Conservation (phyloP, 1,140 invertebrate genomes). For the Brachionus calyciflorus region DNA sequence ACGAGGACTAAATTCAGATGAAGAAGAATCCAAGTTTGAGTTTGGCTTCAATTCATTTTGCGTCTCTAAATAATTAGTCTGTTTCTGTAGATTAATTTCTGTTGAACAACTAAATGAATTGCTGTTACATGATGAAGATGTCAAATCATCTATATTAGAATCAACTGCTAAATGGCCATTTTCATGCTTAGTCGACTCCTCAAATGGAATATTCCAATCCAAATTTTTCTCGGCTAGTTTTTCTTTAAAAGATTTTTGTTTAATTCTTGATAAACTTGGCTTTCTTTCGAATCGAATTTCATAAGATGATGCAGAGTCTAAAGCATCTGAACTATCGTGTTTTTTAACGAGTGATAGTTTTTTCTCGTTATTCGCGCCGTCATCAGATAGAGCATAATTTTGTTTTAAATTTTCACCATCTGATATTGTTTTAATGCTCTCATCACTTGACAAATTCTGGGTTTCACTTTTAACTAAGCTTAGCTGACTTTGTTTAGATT, state of each 20-base stretch:
- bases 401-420: too few species aligned
- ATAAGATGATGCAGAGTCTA: not conserved
- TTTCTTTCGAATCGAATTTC: constrained; percentile 7
- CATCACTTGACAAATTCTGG: too few species aligned
- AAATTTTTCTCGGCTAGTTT: not conserved
- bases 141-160: not conserved
- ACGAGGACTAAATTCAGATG: not conserved
- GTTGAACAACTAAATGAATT: not conserved
- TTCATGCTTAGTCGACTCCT: too few species aligned
- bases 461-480: too few species aligned
- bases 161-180: too few species aligned
- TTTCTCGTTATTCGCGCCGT: too few species aligned
- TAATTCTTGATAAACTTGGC: not conserved
- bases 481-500: too few species aligned
- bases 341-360: not conserved
- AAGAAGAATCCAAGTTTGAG: not conserved
- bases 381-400: too few species aligned
- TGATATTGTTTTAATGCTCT: too few species aligned
- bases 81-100: not conserved
- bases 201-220: not conserved
- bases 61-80: not conserved
- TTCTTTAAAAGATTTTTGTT: not conserved
- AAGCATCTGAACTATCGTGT: not conserved
- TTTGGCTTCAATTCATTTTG: not conserved
- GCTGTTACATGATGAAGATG: not conserved